Evolutionary conservation across 2,113 vertebrate species (phyloP).

Genomic region (Zapus hudsonius): DNA sequence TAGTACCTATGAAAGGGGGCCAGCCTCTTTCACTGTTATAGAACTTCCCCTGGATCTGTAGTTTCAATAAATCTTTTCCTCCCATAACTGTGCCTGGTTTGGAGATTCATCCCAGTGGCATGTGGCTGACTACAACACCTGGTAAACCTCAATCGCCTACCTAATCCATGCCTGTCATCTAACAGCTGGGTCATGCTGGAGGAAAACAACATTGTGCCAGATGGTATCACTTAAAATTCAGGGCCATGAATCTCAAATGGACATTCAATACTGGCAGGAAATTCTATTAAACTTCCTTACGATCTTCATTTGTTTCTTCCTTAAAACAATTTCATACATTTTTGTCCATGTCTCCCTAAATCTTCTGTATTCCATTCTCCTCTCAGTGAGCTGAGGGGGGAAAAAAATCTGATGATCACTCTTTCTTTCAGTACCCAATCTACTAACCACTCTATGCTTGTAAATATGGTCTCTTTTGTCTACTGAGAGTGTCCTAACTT

Average conservation of each 20-base stretch:
- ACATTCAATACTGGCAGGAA: background rate
- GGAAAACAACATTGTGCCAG: background rate
- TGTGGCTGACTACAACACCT: too few species aligned
- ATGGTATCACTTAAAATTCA: conserved; percentile 5
- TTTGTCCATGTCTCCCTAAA: conserved; percentile 2
- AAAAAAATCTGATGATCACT: background rate
- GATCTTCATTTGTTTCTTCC: background rate
- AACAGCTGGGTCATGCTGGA: background rate
- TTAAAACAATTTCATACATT: conserved; percentile 26
- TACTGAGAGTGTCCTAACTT: background rate
- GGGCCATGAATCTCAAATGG: conserved; percentile 29
- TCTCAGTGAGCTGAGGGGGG: background rate
- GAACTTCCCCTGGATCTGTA: too few species aligned
- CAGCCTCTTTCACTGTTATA: too few species aligned
- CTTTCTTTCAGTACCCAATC: background rate
- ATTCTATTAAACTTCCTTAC: conserved; percentile 17
- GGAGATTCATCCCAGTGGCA: too few species aligned
- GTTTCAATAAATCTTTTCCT: too few species aligned
- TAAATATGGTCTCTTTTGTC: background rate
- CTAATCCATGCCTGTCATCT: background rate
- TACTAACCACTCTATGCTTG: background rate
- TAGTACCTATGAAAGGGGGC: too few species aligned
- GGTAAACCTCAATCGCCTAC: background rate
- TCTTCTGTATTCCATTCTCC: background rate
- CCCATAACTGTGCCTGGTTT: too few species aligned